Evolutionary conservation across 2,113 vertebrate species (phyloP).

Genomic region (Protomyctophum bolini): DNA sequence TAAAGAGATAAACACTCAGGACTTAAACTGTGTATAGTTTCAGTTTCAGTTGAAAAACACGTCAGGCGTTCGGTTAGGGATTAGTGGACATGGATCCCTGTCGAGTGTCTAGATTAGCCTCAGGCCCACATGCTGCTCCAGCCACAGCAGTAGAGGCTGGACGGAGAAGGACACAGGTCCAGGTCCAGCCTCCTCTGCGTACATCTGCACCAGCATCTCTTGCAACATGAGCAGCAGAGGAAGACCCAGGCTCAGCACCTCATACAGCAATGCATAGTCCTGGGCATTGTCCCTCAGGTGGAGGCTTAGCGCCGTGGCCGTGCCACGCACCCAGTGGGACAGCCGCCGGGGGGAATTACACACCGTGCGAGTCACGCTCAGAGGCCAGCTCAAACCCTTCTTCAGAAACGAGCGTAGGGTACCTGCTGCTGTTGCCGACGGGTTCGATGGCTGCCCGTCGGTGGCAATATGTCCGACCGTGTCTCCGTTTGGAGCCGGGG

Average conservation of each 20-base stretch:
- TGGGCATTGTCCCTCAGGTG: slow-evolving; percentile 91
- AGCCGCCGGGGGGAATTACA: slow-evolving; percentile 83
- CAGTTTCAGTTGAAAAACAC: neutral
- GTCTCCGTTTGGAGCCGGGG: slow-evolving; percentile 48
- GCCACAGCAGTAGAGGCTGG: slow-evolving; percentile 78
- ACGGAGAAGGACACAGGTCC: slow-evolving; percentile 67
- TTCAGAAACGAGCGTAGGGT: slow-evolving; percentile 87
- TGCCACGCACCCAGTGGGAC: slow-evolving; percentile 79
- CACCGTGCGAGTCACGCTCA: slow-evolving; percentile 83
- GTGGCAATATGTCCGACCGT: slow-evolving; percentile 53
- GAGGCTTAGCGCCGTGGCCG: slow-evolving; percentile 73
- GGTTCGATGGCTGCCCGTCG: slow-evolving; percentile 75
- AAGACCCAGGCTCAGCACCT: slow-evolving; percentile 91
- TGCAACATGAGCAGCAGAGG: slow-evolving; percentile 87
- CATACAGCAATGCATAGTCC: slow-evolving; percentile 89
- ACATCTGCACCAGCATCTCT: slow-evolving; percentile 88
- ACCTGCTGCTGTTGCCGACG: slow-evolving; percentile 91
- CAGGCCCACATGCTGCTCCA: slow-evolving; percentile 77
- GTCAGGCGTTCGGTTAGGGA: slow-evolving; percentile 12
- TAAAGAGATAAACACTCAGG: too few species aligned
- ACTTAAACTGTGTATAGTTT: too few species aligned
- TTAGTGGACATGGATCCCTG: neutral
- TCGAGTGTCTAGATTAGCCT: slow-evolving; percentile 63
- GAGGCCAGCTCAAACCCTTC: slow-evolving; percentile 86
- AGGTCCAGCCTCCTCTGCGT: slow-evolving; percentile 84